Evolutionary conservation across 2,888 invertebrate species (phyloP), one percentile per base, ranked within the genome.

Genomic region (Caenorhabditis drosophilae): DNA sequence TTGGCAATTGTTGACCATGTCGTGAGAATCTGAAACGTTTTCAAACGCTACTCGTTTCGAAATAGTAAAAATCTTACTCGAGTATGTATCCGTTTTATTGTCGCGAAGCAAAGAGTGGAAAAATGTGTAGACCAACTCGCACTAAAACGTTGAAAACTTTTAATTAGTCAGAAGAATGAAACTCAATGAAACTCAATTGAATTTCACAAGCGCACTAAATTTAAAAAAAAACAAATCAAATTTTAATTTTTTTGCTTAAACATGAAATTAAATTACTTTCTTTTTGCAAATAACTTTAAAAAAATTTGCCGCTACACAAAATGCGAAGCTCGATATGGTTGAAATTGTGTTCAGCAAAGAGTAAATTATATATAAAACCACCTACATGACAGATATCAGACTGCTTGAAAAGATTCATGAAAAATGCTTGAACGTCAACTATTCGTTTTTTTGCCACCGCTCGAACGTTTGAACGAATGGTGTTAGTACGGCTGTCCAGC

Each of bases 81-180:
- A 38, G 38, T 67, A 66, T 2, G 49, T 56, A n/a, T 70, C 70
- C 36, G 61, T 60, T 31, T 63, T 70, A 50, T 69, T 76, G 49
- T 76, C 76, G 7, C 76, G 52, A 0, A 73, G 50, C 18, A 76
- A 51, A 1, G 60, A 63, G 50, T 98, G 98, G 87, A 97, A 97
- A 87, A 98, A 98, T 0, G 97, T 98, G 84, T 97, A 97, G 0
- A 98, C 94, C 53, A 98, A 88, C 85, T 95, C 93, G 7, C 85
- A 85, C 86, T 87, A 78, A 49, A 84, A 83, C 53, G 91, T 44
- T 40, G 40, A 22, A 35, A 38, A 25, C 31, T 20, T 16, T 26
- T 12, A 27, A 38, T 27, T 27, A 49, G 3, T 18, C 18, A 15
- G 4, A 16, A 36, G 36, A 36, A 16, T 4, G 36, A n/a, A n/a